phyloP scores from a whole-genome alignment of 92 coral and sea anemone species.

The Muricea muricata region DNA sequence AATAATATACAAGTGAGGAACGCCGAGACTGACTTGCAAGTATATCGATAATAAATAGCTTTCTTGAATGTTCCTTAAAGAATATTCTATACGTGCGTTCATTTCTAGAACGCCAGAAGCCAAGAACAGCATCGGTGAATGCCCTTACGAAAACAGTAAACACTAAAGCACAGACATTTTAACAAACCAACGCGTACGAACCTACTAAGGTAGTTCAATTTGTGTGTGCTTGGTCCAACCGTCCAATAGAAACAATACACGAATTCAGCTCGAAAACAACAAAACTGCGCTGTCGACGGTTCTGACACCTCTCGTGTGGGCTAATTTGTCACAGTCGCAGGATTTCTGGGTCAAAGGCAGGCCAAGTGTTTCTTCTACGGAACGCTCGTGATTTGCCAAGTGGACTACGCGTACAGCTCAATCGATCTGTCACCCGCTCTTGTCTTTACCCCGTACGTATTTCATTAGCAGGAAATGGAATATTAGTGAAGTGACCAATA shows the following conservation, averaged over 20 bases:
- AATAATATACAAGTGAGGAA: background rate
- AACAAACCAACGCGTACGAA: background rate
- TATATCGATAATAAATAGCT: background rate
- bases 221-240: background rate
- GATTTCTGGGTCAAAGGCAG: slow-evolving; percentile 1
- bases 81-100: background rate
- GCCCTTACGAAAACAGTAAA: background rate
- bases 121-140: background rate
- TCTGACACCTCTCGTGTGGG: background rate
- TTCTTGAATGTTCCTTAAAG: background rate
- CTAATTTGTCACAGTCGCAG: background rate
- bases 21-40: background rate
- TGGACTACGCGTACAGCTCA: slow-evolving; percentile 9
- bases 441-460: background rate
- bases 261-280: background rate
- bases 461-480: background rate
- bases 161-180: background rate
- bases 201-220: background rate
- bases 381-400: background rate
- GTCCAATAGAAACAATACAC: background rate
- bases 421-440: slow-evolving; percentile 18
- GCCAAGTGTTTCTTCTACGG: background rate
- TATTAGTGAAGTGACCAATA: no score
- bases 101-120: no score
- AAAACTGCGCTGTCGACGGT: background rate